Base-by-base conservation (phyloP, 2,797 vertebrate genomes). In the Urosaurus nigricauda region DNA sequence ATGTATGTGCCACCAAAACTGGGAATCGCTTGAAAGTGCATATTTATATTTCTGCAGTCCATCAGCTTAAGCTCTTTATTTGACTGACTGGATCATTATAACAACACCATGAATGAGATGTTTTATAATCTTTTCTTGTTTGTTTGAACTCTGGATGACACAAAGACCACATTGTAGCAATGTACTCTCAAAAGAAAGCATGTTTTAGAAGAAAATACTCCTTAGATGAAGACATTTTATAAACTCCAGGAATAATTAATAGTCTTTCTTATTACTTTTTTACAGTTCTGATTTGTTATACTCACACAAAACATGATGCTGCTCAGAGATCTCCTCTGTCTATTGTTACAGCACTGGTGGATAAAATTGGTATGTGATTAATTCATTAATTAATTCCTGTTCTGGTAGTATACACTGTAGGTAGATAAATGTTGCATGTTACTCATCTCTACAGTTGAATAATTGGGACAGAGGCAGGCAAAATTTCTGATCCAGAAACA, bases 301-400 rank as follows among this genome's bases (percentile, higher is more conserved):
- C 98, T 87, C 99, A 99, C 94, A 98, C 98, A 88, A 98, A 97
- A 90, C 97, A 98, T 89, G 90, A 96, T 2, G 94, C 82, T 0
- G 92, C 96, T 92, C 95, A 96, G 74, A 98, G 90, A 89, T 99
- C 98, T 82, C 99, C 98, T 73, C 96, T 99, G 94, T 99, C 99
- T 13, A 99, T 99, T 83, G 99, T 99, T 96, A 99, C 99, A 12
- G 99, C 99, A 71, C 96, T 99, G 94, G 99, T 99, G 95, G 99
- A 99, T 96, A 99, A 98, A 95, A 99, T 99, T 83, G 98, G 99
- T 99, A 97, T 96, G 96, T 92, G 63, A 51, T 86, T 70, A 47
- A 40, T 40, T 78, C 70, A 86, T 90, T 53, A n/a, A 21, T 56
- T 8, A 47, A 85, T 84, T 17, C 37, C n/a, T 85, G 6, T 79